phyloP scores from a whole-genome alignment of 2,888 invertebrate species.

The Caenorhabditis sulstoni region DNA sequence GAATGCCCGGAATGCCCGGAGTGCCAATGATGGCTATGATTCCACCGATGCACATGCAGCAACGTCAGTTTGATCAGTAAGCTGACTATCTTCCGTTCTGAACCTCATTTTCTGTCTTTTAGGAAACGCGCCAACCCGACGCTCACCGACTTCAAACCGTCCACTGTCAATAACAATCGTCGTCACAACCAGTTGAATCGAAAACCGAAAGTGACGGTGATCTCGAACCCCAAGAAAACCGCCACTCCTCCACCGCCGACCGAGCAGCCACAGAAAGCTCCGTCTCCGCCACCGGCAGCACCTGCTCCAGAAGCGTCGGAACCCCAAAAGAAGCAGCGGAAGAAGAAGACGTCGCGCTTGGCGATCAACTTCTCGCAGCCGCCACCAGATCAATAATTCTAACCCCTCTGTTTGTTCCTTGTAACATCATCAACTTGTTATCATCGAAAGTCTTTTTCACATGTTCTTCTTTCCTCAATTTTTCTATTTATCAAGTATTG shows the following conservation, averaged over 20 bases:
- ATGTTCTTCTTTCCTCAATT: too few relatives aligned
- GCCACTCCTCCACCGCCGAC: too few relatives aligned
- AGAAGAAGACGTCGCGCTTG: constrained; percentile 55
- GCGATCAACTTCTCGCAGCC: constrained; percentile 37
- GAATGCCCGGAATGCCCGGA: too few relatives aligned
- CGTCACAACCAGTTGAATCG: background rate
- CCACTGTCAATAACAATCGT: constrained; percentile 12
- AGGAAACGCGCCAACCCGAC: constrained; percentile 36
- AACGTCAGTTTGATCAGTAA: background rate
- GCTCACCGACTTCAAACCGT: constrained; percentile 59
- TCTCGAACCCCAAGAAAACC: constrained; percentile 7
- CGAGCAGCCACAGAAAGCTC: background rate
- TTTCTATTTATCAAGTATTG: too few relatives aligned
- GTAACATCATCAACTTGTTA: constrained; percentile 15
- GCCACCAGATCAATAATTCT: background rate
- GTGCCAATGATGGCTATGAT: too few relatives aligned
- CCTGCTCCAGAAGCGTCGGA: background rate
- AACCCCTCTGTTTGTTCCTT: background rate
- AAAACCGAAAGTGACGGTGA: constrained; percentile 30
- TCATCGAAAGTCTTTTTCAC: too few relatives aligned
- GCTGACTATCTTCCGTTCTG: too few relatives aligned
- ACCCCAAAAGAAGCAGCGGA: constrained; percentile 28
- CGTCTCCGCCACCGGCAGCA: background rate
- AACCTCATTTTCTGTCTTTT: background rate
- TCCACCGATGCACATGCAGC: background rate